Base-by-base conservation (phyloP, 2,888 invertebrate genomes). In the Dimorphilus gyrociliatus region DNA sequence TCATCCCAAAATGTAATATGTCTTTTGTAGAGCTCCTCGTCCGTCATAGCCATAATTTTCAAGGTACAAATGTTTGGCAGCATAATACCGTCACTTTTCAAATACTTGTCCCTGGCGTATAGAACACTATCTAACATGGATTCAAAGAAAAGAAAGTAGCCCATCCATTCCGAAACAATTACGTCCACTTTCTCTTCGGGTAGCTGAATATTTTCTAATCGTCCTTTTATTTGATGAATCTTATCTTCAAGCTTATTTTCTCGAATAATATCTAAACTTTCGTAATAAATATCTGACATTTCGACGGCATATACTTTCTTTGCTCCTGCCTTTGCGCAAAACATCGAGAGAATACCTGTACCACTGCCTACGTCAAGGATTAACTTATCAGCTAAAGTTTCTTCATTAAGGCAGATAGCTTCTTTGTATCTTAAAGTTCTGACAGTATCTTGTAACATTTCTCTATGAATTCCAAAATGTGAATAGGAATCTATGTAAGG, bases 131-230 rank as follows among this genome's bases (percentile, higher is more conserved):
- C 88, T 35, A 92, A 59, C 92, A 94, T 94, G 25, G 85, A 88
- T 67, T 94, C 92, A 60, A 84, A 92, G 2, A 92, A 64, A 23
- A 94, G 67, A 58, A 92, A 90, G 60, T 94, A 94, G 1, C 92
- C 92, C 92, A 94, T 94, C 88, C 90, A 94, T 61, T 94, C 92
- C 0, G 90, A 90, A 3, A 94, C 75, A 42, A 94, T 82, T 4
- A 88, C 73, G 59, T 94, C 90, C 13, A 65, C 61, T 49, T 53
- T 39, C n/a, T 76, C 73, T 29, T 70, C 67, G 1, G 79, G 78
- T 27, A 85, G 60, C 30, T 70, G 66, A 3, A 79, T 76, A 44
- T 84, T 78, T 61, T 92, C 92, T 16, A 92, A 63, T 46, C 78
- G 71, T 1, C 86, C 86, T 64, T 81, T 84, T 0, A 84, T 67